These are phyloP conservation scores for Acanthaster planci DNA, from an alignment of 35 echinoderm and acorn worm genomes.

Conservation along the genomic window DNA sequence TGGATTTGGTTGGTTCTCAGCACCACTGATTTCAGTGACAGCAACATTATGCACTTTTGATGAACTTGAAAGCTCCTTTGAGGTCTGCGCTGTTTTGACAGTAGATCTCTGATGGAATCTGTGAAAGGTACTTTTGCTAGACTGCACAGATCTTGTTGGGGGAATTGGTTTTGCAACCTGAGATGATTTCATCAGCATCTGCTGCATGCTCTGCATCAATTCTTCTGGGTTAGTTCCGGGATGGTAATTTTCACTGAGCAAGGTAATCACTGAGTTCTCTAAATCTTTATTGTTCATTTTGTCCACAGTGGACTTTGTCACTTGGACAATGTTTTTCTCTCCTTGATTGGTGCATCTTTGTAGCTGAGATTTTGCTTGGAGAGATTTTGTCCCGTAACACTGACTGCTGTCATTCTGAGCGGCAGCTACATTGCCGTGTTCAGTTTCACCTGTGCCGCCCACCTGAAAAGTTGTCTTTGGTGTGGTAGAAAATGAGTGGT, in stretches of 20 bases:
- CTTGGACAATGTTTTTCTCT: neutral
- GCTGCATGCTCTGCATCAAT: neutral
- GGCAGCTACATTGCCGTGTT: neutral
- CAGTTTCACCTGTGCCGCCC: neutral
- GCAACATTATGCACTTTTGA: neutral
- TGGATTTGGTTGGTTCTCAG: neutral
- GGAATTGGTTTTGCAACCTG: neutral
- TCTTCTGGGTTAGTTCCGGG: neutral
- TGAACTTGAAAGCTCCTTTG: neutral
- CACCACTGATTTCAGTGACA: neutral
- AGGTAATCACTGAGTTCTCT: neutral
- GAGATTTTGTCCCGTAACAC: neutral
- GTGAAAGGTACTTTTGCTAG: neutral
- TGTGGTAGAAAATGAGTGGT: neutral
- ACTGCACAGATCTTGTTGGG: neutral
- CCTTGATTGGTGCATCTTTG: neutral
- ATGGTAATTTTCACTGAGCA: neutral
- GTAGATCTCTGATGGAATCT: neutral
- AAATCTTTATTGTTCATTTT: constrained; percentile 10
- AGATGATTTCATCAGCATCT: neutral
- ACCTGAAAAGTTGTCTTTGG: neutral
- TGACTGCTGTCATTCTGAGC: neutral
- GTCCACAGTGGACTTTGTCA: neutral
- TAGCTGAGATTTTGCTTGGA: neutral
- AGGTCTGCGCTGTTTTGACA: neutral